phyloP scores from a whole-genome alignment of 1,140 invertebrate species.

The Metaphire vulgaris region DNA sequence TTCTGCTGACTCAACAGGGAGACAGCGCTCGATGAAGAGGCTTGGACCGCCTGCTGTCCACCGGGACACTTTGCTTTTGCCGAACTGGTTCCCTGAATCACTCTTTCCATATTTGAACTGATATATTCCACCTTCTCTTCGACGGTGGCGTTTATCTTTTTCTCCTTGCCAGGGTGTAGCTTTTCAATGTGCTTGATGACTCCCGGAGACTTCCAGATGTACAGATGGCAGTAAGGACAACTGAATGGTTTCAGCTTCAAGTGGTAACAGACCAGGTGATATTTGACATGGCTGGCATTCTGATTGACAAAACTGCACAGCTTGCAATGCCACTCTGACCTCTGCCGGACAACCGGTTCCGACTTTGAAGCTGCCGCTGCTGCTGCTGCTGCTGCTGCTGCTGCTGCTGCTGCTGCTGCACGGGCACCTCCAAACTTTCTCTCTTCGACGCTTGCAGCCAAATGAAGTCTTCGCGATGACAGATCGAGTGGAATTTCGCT shows the following conservation, averaged over 20 bases:
- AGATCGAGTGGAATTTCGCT: not conserved
- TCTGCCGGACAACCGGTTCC: not conserved
- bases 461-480: not conserved
- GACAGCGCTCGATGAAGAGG: not conserved
- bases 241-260: slow-evolving; percentile 23
- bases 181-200: slow-evolving; percentile 18
- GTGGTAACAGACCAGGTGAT: slow-evolving; percentile 20
- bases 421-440: not conserved
- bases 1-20: slow-evolving; percentile 2
- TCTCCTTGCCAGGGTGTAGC: slow-evolving; percentile 10
- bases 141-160: slow-evolving; percentile 11
- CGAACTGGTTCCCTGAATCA: not conserved
- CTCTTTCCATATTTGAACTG: slow-evolving; percentile 15
- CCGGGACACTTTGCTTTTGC: not conserved
- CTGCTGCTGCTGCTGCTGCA: not conserved
- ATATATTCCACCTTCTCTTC: slow-evolving; percentile 10
- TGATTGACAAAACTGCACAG: slow-evolving; percentile 7
- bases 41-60: not conserved
- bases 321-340: slow-evolving; percentile 9
- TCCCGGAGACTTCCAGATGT: slow-evolving; percentile 8
- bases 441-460: not conserved
- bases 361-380: not conserved
- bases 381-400: not conserved
- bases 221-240: slow-evolving; percentile 27
- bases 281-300: slow-evolving; percentile 14